A percentile compares a stretch with the other conserved stretches of the same genome.
Conservation (phyloP, 2,113 vertebrate genomes). For the Cebus imitator region DNA sequence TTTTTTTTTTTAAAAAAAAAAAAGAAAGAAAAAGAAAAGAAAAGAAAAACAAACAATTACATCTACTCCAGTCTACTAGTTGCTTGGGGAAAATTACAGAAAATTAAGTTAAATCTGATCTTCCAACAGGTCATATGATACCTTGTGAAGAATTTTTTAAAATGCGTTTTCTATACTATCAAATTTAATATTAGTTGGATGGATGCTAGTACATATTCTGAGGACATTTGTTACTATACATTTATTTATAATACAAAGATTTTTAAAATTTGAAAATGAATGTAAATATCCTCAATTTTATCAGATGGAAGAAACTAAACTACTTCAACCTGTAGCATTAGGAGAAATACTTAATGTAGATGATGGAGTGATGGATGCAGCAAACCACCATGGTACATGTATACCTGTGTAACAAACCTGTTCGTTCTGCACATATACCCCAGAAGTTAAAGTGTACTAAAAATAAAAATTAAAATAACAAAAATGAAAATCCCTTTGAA, state of each 20-base stretch:
- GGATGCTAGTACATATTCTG: not conserved
- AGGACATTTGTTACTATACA: not conserved
- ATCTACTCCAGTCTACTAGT: not conserved
- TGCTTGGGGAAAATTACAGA: not conserved
- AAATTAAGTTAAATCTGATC: not conserved
- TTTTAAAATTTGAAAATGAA: not conserved
- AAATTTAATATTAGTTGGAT: not conserved
- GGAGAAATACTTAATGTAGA: no score
- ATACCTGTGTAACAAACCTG: no score
- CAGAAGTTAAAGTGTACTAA: no score
- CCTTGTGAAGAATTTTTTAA: not conserved
- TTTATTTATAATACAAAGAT: not conserved
- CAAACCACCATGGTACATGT: no score
- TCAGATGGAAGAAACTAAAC: not conserved
- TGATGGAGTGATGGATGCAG: no score
- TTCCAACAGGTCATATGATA: not conserved
- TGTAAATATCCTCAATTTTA: not conserved
- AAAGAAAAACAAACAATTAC: not conserved
- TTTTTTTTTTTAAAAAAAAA: not conserved
- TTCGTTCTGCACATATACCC: no score
- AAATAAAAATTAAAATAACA: not conserved
- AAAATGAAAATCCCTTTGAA: not conserved
- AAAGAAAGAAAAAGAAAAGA: fast-evolving
- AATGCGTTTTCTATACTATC: not conserved
- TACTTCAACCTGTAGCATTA: not conserved